Percentiles rank a stretch among this genome's conserved stretches.
phyloP scores from a whole-genome alignment of 2,113 vertebrate genomes.

The Sterna hirundo region DNA sequence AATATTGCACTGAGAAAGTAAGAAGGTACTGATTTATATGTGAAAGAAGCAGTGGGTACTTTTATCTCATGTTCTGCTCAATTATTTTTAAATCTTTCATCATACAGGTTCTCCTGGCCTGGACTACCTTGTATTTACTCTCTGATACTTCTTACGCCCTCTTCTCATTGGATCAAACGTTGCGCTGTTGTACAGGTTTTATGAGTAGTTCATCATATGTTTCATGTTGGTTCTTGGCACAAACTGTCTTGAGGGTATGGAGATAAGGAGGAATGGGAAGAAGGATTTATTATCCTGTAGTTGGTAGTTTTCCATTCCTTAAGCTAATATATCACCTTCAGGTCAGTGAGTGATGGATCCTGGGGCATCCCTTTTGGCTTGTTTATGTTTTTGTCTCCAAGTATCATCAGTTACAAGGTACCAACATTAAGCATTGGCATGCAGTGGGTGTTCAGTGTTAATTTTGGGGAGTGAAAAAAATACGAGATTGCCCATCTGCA shows the following conservation, averaged over 20 bases:
- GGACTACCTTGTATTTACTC: neutral
- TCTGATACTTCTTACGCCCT: neutral
- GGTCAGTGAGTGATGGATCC: neutral
- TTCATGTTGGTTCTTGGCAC: neutral
- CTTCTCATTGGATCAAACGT: neutral
- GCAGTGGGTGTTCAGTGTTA: constrained; percentile 24
- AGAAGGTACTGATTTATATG: neutral
- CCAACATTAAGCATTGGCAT: neutral
- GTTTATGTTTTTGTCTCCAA: constrained; percentile 58
- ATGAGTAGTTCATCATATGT: neutral
- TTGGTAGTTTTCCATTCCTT: constrained; percentile 51
- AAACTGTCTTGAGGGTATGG: neutral
- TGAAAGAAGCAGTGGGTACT: neutral
- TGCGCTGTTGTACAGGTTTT: neutral
- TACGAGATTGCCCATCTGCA: neutral
- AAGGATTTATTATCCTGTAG: neutral
- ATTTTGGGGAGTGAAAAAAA: constrained; percentile 56
- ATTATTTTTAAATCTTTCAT: neutral
- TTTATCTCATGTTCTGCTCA: neutral
- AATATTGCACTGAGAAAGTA: neutral
- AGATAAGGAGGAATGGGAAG: neutral
- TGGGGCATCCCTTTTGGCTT: neutral
- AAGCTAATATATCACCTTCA: neutral
- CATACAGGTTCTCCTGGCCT: neutral
- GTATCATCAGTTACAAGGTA: constrained; percentile 5